Base-by-base conservation (phyloP, 2,113 vertebrate species). In the Tetrax tetrax region DNA sequence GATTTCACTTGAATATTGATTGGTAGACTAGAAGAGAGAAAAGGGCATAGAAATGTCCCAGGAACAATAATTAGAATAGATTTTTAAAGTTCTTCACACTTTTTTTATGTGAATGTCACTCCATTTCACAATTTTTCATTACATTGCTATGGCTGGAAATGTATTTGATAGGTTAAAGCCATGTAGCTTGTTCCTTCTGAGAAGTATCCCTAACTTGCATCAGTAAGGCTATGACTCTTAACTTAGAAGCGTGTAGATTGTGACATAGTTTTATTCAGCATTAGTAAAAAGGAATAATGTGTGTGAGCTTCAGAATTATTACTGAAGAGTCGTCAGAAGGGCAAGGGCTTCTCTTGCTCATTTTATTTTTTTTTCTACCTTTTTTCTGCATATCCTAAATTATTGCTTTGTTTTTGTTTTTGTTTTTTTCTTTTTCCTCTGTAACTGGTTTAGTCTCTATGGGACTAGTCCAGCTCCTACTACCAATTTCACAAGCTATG, bases 371-470 rank as follows among this genome's bases (percentile, higher is more conserved):
- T 95, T 79, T 82, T 92, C 51, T 35, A 89, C 70, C 90, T 86
- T 87, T 83, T 89, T 90, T 69, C 79, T 84, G 43, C 92, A 86
- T 83, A 87, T 90, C 91, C 94, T 93, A 96, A 95, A 71, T 94
- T 3, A 2, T 75, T 96, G 85, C 82, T 93, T 83, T 43, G 14
- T 43, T 43, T 43, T 43, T 43, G 41, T 97, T 84, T 95, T 80
- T 61, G 87, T 96, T 89, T 95, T 95, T 85, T 94, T 95, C 31
- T 96, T 94, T 89, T 97, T 95, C 74, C 98, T 83, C 97, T 71
- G 74, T 98, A 81, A 98, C 98, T 96, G 97, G 96, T 98, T 96
- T 98, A 99, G 99, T 99, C 98, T 99, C 95, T 99, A 99, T 98
- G 99, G 98, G 95, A 98, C 98, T 98, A 99, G 99, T 97, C 99